phyloP scores from a whole-genome alignment of 2,888 invertebrate genomes.

The Pilophorus perplexus region DNA sequence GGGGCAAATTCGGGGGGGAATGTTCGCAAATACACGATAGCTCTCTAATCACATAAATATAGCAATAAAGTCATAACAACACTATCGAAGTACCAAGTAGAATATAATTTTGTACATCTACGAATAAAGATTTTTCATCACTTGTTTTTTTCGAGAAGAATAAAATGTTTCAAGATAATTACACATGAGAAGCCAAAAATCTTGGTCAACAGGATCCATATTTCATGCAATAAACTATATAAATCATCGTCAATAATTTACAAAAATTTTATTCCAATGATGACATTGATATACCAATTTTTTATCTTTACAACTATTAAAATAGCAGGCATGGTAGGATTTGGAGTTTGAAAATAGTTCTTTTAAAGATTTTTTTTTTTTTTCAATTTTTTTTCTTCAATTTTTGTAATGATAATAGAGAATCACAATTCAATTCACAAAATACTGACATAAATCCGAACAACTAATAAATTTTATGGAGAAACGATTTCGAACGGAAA shows the following conservation, averaged over 20 bases:
- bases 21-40: slow-evolving; percentile 29
- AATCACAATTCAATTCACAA: slow-evolving; percentile 30
- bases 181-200: slow-evolving; percentile 39
- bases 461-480: slow-evolving; percentile 22
- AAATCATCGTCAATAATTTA: slow-evolving; percentile 35
- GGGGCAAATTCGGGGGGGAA: slow-evolving; percentile 40
- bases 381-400: slow-evolving; percentile 11
- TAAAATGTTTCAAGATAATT: slow-evolving; percentile 32
- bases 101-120: slow-evolving; percentile 44
- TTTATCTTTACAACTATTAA: slow-evolving; percentile 32
- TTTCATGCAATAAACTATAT: slow-evolving; percentile 36
- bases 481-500: slow-evolving; percentile 32
- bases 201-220: slow-evolving; percentile 35
- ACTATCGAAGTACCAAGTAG: slow-evolving; percentile 29
- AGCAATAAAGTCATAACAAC: slow-evolving; percentile 14
- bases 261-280: slow-evolving; percentile 32
- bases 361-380: slow-evolving; percentile 2
- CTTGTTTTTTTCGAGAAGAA: slow-evolving; percentile 37
- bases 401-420: slow-evolving; percentile 5
- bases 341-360: slow-evolving; percentile 31
- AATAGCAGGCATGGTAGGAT: slow-evolving; percentile 21
- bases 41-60: slow-evolving; percentile 34
- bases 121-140: slow-evolving; percentile 42
- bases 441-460: slow-evolving; percentile 30
- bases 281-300: slow-evolving; percentile 28